phyloP scores from a whole-genome alignment of 1,140 invertebrate species.

The Rhizoglyphus robini region DNA sequence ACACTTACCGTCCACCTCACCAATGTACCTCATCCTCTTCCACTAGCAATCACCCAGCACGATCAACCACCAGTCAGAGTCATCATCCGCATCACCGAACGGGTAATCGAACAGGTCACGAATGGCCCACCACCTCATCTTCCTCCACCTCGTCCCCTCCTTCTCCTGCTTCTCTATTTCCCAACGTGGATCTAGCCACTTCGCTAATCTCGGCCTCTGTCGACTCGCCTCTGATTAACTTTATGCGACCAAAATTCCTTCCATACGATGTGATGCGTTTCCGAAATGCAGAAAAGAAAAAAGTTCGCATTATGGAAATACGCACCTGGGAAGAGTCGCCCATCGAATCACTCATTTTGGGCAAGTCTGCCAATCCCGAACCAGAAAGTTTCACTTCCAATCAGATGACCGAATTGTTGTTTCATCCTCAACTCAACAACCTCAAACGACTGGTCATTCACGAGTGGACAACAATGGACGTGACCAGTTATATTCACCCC shows the following conservation, averaged over 20 bases:
- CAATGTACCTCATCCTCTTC: neutral
- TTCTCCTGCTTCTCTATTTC: too few species aligned
- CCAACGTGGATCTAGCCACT: too few species aligned
- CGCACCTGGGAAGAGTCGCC: slow-evolving; percentile 7
- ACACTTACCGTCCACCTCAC: neutral
- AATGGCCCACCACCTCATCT: neutral
- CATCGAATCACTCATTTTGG: slow-evolving; percentile 13
- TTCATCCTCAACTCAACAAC: neutral
- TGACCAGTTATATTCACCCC: neutral
- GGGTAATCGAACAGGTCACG: neutral
- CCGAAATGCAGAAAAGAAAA: too few species aligned
- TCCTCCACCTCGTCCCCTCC: too few species aligned
- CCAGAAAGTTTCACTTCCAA: neutral
- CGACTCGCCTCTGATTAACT: too few species aligned
- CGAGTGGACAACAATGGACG: slow-evolving; percentile 3
- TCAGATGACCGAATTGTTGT: neutral
- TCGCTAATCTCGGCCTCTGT: too few species aligned
- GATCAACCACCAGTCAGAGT: neutral
- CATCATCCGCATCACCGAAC: neutral
- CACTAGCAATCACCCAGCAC: neutral
- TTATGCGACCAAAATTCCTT: neutral
- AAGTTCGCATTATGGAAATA: neutral
- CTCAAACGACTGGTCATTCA: slow-evolving; percentile 18
- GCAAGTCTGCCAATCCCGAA: neutral
- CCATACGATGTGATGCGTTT: neutral